These are phyloP conservation scores for zebrafish (Danio rerio) DNA, from an alignment of 2,113 vertebrate species.

Conservation along the genomic window GRCz12tu NC_133182.1:79508001-79508500, in stretches of 20 bases:
- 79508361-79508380: background rate
- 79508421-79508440: background rate
- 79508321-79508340: background rate
- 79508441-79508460: background rate
- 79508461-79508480: background rate
- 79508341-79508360: background rate
- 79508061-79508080: background rate
- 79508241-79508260: background rate
- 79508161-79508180: no score
- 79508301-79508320: background rate
- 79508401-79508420: no score
- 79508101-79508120: no score
- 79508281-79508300: no score
- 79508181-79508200: background rate
- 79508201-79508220: background rate
- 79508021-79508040: no score
- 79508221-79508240: slow-evolving; percentile 1
- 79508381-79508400: no score
- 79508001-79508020: no score
- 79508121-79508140: background rate
- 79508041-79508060: no score
- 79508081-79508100: background rate
- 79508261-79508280: no score
- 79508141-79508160: no score
- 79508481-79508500: background rate